Percentiles rank a stretch among this genome's conserved stretches.
These are phyloP conservation scores for Sesia bembeciformis DNA, from an alignment of 2,888 invertebrate genomes.

Conservation along the genomic window DNA sequence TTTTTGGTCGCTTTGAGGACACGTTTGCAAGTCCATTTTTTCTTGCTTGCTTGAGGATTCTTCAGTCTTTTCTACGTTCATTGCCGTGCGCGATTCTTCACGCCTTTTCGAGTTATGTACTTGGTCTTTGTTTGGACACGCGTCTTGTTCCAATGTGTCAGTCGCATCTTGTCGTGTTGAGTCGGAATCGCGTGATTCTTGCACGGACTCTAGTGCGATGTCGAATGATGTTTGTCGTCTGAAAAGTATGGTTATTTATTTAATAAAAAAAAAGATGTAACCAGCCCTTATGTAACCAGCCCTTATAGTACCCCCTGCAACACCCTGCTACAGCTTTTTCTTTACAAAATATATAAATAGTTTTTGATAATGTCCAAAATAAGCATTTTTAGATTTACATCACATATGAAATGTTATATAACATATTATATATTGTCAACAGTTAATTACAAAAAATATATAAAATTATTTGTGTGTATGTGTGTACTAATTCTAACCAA, in stretches of 20 bases:
- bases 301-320: background rate
- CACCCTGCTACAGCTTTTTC: no score
- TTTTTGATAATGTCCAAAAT: no score
- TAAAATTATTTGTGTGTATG: no score
- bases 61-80: slow-evolving; percentile 17
- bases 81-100: background rate
- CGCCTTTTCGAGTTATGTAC: background rate
- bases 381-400: no score
- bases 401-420: no score
- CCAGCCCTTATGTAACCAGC: background rate
- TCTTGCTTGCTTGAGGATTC: slow-evolving; percentile 18
- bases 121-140: background rate
- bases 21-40: background rate
- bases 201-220: slow-evolving; percentile 51
- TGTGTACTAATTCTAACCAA: no score
- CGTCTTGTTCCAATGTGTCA: background rate
- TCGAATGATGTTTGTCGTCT: slow-evolving; percentile 59
- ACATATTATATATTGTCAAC: no score
- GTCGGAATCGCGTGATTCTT: slow-evolving; percentile 34
- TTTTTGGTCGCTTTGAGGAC: slow-evolving; percentile 9
- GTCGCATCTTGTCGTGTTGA: background rate
- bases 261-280: background rate
- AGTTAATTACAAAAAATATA: no score
- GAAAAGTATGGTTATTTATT: slow-evolving; percentile 5
- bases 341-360: no score